A percentile compares a stretch with the other conserved stretches of the same genome.
Conservation (phyloP, 2,113 vertebrate species). For the Peromyscus californicus region DNA sequence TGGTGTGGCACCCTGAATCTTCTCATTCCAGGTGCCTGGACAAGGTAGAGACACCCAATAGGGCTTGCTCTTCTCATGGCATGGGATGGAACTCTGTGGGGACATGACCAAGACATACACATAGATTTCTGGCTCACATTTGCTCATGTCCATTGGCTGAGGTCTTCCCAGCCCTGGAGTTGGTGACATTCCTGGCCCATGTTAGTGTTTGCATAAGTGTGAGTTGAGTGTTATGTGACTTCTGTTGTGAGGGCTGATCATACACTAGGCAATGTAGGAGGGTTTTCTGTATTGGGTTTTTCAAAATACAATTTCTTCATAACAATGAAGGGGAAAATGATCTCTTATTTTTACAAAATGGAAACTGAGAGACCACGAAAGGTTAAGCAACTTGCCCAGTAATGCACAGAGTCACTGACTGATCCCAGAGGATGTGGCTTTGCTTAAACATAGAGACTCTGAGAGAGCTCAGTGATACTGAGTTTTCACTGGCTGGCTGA, state of each 20-base stretch:
- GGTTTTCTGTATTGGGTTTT: background rate
- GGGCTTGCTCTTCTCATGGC: background rate
- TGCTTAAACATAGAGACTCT: background rate
- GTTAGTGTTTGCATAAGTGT: background rate
- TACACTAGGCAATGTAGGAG: background rate
- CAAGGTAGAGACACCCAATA: background rate
- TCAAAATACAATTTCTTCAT: too few relatives aligned
- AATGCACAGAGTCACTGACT: background rate
- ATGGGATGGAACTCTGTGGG: background rate
- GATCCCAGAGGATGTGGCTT: background rate
- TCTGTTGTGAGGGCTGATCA: conserved; percentile 9
- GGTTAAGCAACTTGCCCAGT: background rate
- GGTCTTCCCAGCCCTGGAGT: background rate
- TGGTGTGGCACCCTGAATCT: too few relatives aligned
- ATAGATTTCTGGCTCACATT: background rate
- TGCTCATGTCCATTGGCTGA: background rate
- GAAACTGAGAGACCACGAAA: background rate
- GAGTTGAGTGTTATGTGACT: background rate
- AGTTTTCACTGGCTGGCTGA: background rate
- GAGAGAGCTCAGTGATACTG: background rate
- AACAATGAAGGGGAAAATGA: background rate
- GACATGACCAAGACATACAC: background rate
- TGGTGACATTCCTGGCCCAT: background rate
- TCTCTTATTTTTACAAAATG: background rate
- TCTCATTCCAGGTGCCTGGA: background rate